Base-by-base conservation (phyloP, 2,113 vertebrate genomes). In the Lasiurus borealis region DNA sequence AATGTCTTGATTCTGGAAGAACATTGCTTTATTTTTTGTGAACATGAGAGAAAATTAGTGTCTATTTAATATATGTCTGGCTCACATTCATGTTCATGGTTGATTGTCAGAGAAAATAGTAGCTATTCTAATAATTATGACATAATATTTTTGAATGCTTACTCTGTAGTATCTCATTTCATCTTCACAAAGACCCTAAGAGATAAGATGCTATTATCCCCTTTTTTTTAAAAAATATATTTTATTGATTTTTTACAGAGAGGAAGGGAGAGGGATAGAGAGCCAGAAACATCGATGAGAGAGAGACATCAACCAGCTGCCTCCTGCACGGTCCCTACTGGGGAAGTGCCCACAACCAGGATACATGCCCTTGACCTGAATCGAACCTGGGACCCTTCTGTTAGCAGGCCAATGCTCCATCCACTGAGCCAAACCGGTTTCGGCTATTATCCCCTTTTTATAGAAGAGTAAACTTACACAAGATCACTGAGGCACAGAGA, bases 11-110 rank as follows among this genome's bases (percentile, higher is more conserved):
- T 88, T 62, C 44, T 83, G 12, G n/a, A 25, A 76, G 21, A 73
- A 90, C 27, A 59, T 52, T 81, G 19, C 25, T 92, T 88, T 19
- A 40, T 15, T 85, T 84, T 92, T 84, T 59, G 64, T 62, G 77
- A 90, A 73, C 6, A 18, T 50, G 18, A 68, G 6, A 57, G n/a
- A 90, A 83, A 90, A 87, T n/a, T 52, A 62, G 57, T 59, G 27
- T n/a, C 19, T 21, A 46, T 21, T 48, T 64, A 54, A 62, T 27
- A 14, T 64, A 66, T 40, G 2, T 31, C 8, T 88, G 68, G 21
- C 8, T 85, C 36, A 48, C 8, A 54, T 14, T 81, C 29, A 9
- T 19, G 12, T 46, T 76, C 15, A 36, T 48, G 59, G 50, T 23
- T 29, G 76, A 36, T 31, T 46, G 25, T 75, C 40, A 59, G 40